Evolutionary conservation across 2,888 invertebrate genomes (phyloP).

Genomic region (Dolichomitus sp.): DNA sequence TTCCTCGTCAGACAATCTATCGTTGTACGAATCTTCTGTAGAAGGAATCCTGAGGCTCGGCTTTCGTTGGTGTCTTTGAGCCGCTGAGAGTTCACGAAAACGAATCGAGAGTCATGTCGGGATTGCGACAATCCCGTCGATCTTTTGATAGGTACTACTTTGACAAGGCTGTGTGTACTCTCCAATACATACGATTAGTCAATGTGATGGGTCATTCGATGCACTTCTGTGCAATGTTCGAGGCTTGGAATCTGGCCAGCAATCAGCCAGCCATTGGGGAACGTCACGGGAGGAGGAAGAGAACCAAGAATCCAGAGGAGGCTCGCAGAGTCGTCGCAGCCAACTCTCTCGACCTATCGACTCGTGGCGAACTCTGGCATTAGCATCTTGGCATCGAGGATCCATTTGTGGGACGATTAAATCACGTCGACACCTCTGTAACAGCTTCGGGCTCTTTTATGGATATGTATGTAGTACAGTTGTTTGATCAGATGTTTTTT

Average conservation of each 20-base stretch:
- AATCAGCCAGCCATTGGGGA: slow-evolving; percentile 10
- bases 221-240: slow-evolving; percentile 27
- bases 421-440: slow-evolving; percentile 60
- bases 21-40: background rate
- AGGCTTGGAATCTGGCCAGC: slow-evolving; percentile 58
- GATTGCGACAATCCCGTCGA: slow-evolving; percentile 23
- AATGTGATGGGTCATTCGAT: slow-evolving; percentile 44
- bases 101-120: background rate
- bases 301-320: slow-evolving; percentile 36
- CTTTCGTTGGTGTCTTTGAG: background rate
- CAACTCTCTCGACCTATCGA: slow-evolving; percentile 65
- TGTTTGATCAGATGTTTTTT: background rate
- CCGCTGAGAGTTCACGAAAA: background rate
- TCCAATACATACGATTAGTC: slow-evolving; percentile 28
- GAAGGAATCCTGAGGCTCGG: background rate
- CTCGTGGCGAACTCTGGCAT: slow-evolving; percentile 66
- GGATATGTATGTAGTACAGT: background rate
- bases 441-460: slow-evolving; percentile 4
- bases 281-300: background rate
- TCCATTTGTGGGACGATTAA: slow-evolving; percentile 76
- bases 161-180: slow-evolving; percentile 8
- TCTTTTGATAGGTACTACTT: slow-evolving; percentile 1
- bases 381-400: slow-evolving; percentile 65
- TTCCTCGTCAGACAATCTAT: slow-evolving; percentile 1
- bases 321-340: slow-evolving; percentile 43